Percentiles rank a stretch among this genome's conserved stretches.
These are phyloP conservation scores for Sylvia atricapilla DNA, from an alignment of 2,113 vertebrate species.

Conservation along the genomic window DNA sequence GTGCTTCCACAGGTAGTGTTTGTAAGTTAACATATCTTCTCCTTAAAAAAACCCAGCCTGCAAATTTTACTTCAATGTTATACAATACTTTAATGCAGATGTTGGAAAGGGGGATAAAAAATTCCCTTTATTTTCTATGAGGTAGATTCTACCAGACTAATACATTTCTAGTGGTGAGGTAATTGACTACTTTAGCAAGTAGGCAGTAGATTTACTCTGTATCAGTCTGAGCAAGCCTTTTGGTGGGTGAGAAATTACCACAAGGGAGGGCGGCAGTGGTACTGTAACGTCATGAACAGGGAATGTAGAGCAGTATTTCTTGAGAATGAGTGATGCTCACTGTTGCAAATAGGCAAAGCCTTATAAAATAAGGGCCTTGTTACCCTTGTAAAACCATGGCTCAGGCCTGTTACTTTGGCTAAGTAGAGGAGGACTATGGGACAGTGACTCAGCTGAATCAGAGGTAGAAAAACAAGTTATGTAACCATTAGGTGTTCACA, in stretches of 20 bases:
- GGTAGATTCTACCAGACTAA: neutral
- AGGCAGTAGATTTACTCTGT: neutral
- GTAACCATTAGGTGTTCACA: neutral
- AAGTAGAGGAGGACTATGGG: neutral
- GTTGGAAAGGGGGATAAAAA: neutral
- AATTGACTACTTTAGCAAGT: neutral
- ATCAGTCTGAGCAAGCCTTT: neutral
- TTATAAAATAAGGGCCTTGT: neutral
- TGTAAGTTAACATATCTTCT: neutral
- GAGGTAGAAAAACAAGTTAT: neutral
- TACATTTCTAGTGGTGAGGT: neutral
- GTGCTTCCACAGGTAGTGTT: neutral
- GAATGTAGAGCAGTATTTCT: neutral
- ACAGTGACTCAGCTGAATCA: neutral
- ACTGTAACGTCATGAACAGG: neutral
- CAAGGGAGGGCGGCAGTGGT: neutral
- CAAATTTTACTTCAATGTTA: neutral
- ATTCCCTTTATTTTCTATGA: neutral
- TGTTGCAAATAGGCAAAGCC: neutral
- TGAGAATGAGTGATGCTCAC: neutral
- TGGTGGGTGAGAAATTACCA: neutral
- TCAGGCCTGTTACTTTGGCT: neutral
- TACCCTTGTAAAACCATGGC: neutral
- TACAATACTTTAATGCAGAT: neutral
- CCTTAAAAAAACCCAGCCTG: neutral